A percentile compares a stretch with the other conserved stretches of the same genome.
Conservation (phyloP, 2,113 vertebrate species). For the Percina caprodes region DNA sequence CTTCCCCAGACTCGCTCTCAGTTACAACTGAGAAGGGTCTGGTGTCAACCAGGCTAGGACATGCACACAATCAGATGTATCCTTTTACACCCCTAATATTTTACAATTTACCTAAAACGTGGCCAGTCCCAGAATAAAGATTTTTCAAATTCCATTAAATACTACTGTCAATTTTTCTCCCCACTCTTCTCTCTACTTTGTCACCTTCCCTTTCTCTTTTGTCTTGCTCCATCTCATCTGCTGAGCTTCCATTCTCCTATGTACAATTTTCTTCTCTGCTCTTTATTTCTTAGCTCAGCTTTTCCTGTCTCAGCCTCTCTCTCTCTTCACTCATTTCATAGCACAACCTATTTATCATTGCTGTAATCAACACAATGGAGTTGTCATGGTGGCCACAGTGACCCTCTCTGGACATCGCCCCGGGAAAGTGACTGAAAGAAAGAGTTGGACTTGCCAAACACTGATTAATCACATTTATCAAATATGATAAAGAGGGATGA, state of each 20-base stretch:
- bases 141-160: neutral
- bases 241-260: conserved; percentile 18
- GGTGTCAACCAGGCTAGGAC: too few species aligned
- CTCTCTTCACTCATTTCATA: conserved; percentile 35
- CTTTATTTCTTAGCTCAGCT: conserved; percentile 16
- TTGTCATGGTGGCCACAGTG: conserved; percentile 48
- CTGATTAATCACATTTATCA: conserved; percentile 77
- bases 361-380: conserved; percentile 80
- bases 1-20: too few species aligned
- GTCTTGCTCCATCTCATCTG: conserved; percentile 31
- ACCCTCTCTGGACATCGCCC: conserved; percentile 56
- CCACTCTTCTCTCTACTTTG: neutral
- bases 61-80: too few species aligned
- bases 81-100: neutral
- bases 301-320: conserved; percentile 17
- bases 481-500: conserved; percentile 66
- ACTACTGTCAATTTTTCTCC: neutral
- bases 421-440: conserved; percentile 52
- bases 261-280: conserved; percentile 1
- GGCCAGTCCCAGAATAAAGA: neutral
- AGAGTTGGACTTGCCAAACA: conserved; percentile 70
- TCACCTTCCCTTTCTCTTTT: conserved; percentile 14
- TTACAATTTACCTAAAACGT: neutral
- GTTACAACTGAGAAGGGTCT: too few species aligned
- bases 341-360: conserved; percentile 67